Conservation (phyloP, 2,888 invertebrate species). For the Chirona hameri region DNA sequence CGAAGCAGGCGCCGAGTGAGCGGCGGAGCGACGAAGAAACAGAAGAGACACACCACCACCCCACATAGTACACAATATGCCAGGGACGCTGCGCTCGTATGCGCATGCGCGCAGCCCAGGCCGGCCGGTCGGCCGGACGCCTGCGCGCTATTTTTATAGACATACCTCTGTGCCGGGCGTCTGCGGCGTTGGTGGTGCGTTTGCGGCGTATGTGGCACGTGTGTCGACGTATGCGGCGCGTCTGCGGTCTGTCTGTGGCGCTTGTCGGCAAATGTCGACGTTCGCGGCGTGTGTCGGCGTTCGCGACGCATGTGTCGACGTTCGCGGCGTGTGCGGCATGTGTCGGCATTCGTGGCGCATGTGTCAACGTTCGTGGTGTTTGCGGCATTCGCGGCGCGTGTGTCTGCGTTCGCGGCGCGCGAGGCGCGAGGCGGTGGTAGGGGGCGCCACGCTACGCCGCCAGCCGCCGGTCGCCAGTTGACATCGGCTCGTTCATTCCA, state of each 20-base stretch:
- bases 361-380: too few species aligned
- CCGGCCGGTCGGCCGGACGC: neutral
- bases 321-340: too few species aligned
- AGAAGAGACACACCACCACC: neutral
- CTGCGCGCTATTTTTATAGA: neutral
- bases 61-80: conserved; percentile 10
- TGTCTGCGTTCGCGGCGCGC: too few species aligned
- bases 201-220: neutral
- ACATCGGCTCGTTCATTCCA: neutral
- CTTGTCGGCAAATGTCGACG: too few species aligned
- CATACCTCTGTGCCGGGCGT: neutral
- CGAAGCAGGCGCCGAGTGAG: neutral
- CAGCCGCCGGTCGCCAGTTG: too few species aligned
- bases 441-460: too few species aligned
- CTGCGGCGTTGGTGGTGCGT: neutral
- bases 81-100: conserved; percentile 4
- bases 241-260: neutral
- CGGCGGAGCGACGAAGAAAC: neutral
- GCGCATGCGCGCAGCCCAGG: neutral
- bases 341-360: too few species aligned
- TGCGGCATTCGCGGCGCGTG: too few species aligned
- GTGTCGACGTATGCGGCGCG: neutral
- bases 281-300: too few species aligned
- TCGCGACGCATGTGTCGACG: too few species aligned
- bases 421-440: too few species aligned